These are phyloP conservation scores for Miichthys miiuy DNA, from an alignment of 2,797 vertebrate species.

Conservation along the genomic window DNA sequence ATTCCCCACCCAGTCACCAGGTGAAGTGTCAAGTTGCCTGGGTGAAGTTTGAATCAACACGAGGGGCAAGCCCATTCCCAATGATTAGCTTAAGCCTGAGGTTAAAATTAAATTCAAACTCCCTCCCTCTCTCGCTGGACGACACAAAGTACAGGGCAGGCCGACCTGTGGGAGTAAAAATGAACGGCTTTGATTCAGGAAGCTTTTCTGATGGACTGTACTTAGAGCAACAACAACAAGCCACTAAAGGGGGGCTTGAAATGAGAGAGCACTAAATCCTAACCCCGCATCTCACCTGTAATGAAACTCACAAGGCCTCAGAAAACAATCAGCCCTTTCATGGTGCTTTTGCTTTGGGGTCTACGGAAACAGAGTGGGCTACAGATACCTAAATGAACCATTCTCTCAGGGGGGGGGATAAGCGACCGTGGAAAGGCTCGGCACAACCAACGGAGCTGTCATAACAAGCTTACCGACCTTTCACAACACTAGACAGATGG, in stretches of 20 bases:
- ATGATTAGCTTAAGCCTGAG: conserved; percentile 48
- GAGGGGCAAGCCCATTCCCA: conserved; percentile 31
- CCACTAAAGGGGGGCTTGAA: conserved; percentile 52
- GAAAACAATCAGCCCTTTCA: conserved; percentile 80
- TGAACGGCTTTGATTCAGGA: conserved; percentile 50
- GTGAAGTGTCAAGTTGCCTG: conserved; percentile 55
- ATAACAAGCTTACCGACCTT: background rate
- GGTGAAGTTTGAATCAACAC: conserved; percentile 59
- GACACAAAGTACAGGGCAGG: conserved; percentile 34
- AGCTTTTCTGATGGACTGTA: conserved; percentile 46
- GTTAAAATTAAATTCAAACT: conserved; percentile 53
- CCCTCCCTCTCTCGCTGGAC: background rate
- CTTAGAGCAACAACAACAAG: conserved; percentile 51
- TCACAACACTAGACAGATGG: background rate
- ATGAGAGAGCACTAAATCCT: conserved; percentile 54
- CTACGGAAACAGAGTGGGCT: conserved; percentile 24
- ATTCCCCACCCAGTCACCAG: conserved; percentile 67
- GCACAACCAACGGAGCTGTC: background rate
- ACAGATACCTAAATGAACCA: conserved; percentile 20
- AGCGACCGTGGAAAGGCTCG: conserved; percentile 7
- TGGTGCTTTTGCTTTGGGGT: conserved; percentile 42
- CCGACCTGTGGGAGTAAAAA: conserved; percentile 45
- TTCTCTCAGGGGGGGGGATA: conserved; percentile 22
- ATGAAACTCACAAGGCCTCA: conserved; percentile 67
- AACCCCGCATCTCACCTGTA: conserved; percentile 70